Evolutionary conservation across 2,797 vertebrate species (phyloP), one percentile per base, ranked within the genome.

Genomic region (Paratrypauchen microcephalus): DNA sequence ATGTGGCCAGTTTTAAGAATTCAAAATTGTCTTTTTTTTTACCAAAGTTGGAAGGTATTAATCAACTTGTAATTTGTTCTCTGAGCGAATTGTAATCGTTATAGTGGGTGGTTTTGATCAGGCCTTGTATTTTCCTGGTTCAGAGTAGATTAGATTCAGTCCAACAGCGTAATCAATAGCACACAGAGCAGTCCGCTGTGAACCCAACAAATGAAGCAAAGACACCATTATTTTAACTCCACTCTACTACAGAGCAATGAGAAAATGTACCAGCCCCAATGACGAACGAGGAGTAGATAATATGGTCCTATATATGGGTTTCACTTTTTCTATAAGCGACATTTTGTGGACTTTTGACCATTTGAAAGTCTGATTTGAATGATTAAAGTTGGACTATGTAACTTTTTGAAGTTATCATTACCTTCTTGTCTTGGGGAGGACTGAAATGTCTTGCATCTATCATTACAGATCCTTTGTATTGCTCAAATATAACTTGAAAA

Each of bases 91-190:
- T 1, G 47, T 65, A n/a, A 65, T 39, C 41, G 59, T 36, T n/a
- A 32, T 24, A 26, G 56, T 58, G 26, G 58, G 58, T 19, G 28
- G 16, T 32, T 65, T 48, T 64, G 15, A 47, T 24, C 39, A 45
- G 26, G 24, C 23, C n/a, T 28, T 65, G 63, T 28, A 18, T 28
- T 65, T 52, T 9, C 45, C 26, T 28, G 63, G 45, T 48, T 52
- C 45, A 19, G 47, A 50, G 45, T 26, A 50, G 63, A 47, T 65
- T 50, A 65, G 45, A 50, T 65, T 65, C 24, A 65, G 9, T 30
- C 47, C 63, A 65, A 50, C 45, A 50, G 62, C 26, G 61, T 24
- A 63, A 63, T 48, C 62, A 64, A 64, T 47, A 64, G 8, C 62
- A 24, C 41, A 28, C 62, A 64, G 62, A 26, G 62, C 61, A 47